phyloP scores from a whole-genome alignment of 2,797 vertebrate species.

The Micromesistius poutassou region DNA sequence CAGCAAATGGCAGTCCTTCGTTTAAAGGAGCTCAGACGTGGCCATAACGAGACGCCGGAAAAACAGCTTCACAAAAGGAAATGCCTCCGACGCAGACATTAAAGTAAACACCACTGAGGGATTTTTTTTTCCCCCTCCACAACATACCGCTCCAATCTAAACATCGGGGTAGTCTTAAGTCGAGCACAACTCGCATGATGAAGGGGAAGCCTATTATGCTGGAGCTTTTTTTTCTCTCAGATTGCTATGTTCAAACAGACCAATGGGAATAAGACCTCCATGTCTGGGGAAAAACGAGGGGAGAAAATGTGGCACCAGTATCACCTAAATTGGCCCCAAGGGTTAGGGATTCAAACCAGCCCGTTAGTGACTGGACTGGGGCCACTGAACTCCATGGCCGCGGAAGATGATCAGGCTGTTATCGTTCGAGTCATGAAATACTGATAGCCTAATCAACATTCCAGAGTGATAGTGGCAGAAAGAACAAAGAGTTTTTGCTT shows the following conservation, averaged over 20 bases:
- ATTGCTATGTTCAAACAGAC: neutral
- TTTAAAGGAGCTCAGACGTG: neutral
- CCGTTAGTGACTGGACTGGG: neutral
- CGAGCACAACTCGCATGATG: neutral
- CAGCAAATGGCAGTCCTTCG: neutral
- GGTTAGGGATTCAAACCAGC: neutral
- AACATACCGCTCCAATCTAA: neutral
- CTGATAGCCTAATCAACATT: neutral
- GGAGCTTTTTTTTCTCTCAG: neutral
- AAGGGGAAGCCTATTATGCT: neutral
- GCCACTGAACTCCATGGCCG: neutral
- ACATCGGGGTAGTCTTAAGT: neutral
- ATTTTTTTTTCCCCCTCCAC: neutral
- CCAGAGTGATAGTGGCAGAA: neutral
- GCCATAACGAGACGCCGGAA: neutral
- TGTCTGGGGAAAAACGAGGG: neutral
- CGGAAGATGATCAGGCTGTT: neutral
- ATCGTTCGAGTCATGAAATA: neutral
- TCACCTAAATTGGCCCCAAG: neutral
- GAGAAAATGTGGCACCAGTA: neutral
- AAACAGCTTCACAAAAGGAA: neutral
- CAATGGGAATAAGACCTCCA: neutral
- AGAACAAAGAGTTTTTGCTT: neutral
- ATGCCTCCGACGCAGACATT: neutral
- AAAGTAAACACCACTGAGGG: neutral